Percentiles rank a stretch among this genome's conserved stretches.
These are phyloP conservation scores for Nipponia nippon DNA, from an alignment of 2,113 vertebrate species.

Conservation along the genomic window DNA sequence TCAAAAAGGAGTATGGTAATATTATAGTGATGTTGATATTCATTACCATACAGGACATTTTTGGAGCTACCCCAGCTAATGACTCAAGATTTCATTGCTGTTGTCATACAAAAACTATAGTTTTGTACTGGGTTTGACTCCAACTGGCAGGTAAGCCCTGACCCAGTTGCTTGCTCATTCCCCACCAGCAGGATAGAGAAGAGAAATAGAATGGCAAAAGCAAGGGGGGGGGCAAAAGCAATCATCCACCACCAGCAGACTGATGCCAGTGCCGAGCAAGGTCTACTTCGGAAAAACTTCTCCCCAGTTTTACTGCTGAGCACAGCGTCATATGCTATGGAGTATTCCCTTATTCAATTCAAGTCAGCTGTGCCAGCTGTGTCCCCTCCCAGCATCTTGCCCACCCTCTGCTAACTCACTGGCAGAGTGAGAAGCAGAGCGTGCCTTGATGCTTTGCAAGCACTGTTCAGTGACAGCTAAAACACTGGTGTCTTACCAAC, in stretches of 20 bases:
- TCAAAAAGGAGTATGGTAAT: not conserved
- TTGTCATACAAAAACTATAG: not conserved
- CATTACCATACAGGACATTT: not conserved
- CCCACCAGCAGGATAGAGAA: not conserved
- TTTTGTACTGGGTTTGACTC: not conserved
- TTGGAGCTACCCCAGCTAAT: not conserved
- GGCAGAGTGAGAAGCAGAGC: not conserved
- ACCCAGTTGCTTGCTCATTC: not conserved
- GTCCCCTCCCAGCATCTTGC: not conserved
- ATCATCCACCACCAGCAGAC: not conserved
- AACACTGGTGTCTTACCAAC: not conserved
- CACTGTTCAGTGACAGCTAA: not conserved
- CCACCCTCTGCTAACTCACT: not conserved
- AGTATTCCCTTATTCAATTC: not conserved
- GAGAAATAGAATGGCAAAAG: accelerated
- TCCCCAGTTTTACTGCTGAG: not conserved
- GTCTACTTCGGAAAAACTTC: not conserved
- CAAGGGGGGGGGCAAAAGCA: not conserved
- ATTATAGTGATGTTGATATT: not conserved
- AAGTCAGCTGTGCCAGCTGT: not conserved
- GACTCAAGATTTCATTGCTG: not conserved
- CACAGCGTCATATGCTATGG: accelerated
- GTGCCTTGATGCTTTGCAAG: not conserved
- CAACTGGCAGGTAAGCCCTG: not conserved
- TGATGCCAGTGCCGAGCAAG: not conserved